Conservation (phyloP, 2,888 invertebrate species). For the Acleris cristana region DNA sequence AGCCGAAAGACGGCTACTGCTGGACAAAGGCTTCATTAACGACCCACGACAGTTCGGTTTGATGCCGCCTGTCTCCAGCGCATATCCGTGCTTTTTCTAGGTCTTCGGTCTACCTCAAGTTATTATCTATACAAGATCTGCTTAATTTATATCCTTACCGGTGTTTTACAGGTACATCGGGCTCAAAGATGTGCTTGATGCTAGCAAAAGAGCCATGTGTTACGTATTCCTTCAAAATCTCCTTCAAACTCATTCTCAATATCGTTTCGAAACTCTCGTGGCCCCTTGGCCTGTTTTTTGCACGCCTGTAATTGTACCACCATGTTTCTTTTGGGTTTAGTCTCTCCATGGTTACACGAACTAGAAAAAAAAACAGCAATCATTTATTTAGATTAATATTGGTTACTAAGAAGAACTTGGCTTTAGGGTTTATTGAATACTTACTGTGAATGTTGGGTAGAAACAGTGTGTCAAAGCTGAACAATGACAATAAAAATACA, state of each 20-base stretch:
- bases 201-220: slow-evolving; percentile 57
- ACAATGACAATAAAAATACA: not conserved
- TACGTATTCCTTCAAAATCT: slow-evolving; percentile 60
- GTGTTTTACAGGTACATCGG: slow-evolving; percentile 40
- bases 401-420: too few species aligned
- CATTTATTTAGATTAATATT: too few species aligned
- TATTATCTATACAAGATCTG: not conserved
- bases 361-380: too few species aligned
- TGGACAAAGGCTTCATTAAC: too few species aligned
- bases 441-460: not conserved
- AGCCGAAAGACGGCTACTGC: too few species aligned
- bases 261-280: slow-evolving; percentile 59
- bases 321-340: slow-evolving; percentile 39
- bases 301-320: slow-evolving; percentile 54
- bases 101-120: not conserved
- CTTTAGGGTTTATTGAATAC: too few species aligned
- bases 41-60: too few species aligned
- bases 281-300: slow-evolving; percentile 40
- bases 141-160: slow-evolving; percentile 47
- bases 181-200: slow-evolving; percentile 51
- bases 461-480: not conserved
- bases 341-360: slow-evolving; percentile 15
- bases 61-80: too few species aligned
- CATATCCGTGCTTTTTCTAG: not conserved
- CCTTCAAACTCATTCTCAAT: slow-evolving; percentile 57